Percentiles rank a stretch among this genome's conserved stretches.
phyloP scores from a whole-genome alignment of 2,113 vertebrate species.

The Peromyscus leucopus region DNA sequence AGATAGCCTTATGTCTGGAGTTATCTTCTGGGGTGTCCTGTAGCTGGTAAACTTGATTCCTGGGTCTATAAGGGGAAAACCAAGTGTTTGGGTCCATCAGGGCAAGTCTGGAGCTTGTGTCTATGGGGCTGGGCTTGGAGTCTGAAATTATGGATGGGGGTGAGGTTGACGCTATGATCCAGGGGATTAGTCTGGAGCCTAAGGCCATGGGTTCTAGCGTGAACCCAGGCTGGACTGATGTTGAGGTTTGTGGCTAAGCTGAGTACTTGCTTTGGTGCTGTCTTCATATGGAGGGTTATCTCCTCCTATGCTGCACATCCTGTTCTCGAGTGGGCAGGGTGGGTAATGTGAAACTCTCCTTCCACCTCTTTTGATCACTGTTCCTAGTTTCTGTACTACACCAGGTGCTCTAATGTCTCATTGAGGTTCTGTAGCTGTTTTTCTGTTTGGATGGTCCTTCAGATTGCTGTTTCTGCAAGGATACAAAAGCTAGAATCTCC shows the following conservation, averaged over 20 bases:
- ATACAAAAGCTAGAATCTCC: neutral
- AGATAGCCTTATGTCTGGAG: neutral
- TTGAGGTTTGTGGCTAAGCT: neutral
- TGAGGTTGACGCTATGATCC: neutral
- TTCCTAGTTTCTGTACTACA: neutral
- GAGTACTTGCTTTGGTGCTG: neutral
- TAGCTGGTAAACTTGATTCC: neutral
- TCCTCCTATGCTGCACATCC: neutral
- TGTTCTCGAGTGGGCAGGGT: neutral
- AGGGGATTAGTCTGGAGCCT: neutral
- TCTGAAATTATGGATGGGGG: neutral
- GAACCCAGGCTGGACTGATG: neutral
- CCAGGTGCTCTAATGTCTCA: neutral
- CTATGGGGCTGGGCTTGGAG: neutral
- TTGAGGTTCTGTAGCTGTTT: neutral
- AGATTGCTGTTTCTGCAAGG: neutral
- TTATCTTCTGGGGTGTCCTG: neutral
- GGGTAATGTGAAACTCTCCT: neutral
- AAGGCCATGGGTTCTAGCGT: neutral
- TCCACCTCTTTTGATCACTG: accelerated
- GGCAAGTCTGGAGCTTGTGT: neutral
- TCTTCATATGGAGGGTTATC: neutral
- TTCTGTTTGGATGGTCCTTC: neutral
- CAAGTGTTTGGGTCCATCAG: neutral
- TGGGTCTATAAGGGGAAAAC: neutral